Percentiles rank a stretch among this genome's conserved stretches.
These are phyloP conservation scores for Coranthus polyacanthus DNA, from an alignment of 2,797 vertebrate genomes.

Conservation along the genomic window DNA sequence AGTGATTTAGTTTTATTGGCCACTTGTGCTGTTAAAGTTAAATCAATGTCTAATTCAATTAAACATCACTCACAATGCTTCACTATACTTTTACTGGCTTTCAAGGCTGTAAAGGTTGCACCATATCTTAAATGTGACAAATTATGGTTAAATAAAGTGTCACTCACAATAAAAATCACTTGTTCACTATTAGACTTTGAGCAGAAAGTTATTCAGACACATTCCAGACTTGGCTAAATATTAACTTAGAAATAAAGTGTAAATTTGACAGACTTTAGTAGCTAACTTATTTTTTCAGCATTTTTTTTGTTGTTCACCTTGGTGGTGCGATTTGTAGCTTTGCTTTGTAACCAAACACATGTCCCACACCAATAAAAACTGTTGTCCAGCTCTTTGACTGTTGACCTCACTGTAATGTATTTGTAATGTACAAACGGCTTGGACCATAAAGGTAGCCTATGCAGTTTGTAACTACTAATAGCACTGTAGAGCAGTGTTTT, in stretches of 20 bases:
- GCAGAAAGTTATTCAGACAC: slow-evolving; percentile 8
- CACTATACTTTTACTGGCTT: slow-evolving; percentile 50
- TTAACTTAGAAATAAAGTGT: slow-evolving; percentile 5
- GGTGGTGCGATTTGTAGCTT: background rate
- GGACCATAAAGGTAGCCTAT: background rate
- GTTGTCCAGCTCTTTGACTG: background rate
- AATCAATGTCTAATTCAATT: slow-evolving; percentile 75
- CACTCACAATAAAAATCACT: slow-evolving; percentile 44
- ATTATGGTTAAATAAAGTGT: slow-evolving; percentile 64
- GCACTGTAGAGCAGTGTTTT: background rate
- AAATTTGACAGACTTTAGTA: background rate
- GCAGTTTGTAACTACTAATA: background rate
- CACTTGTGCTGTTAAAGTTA: slow-evolving; percentile 74
- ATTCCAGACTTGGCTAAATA: slow-evolving; percentile 28
- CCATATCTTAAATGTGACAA: slow-evolving; percentile 43
- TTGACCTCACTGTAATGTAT: background rate
- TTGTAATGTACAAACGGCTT: background rate
- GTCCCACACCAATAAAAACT: background rate
- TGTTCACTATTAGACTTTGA: slow-evolving; percentile 11
- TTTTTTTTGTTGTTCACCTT: slow-evolving; percentile 15
- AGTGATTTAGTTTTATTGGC: slow-evolving; percentile 76
- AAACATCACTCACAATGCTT: slow-evolving; percentile 57
- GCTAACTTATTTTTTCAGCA: background rate
- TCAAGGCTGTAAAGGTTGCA: slow-evolving; percentile 54
- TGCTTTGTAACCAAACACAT: slow-evolving; percentile 2